phyloP scores from a whole-genome alignment of 2,888 invertebrate genomes.

The Lithophane semibrunnea region DNA sequence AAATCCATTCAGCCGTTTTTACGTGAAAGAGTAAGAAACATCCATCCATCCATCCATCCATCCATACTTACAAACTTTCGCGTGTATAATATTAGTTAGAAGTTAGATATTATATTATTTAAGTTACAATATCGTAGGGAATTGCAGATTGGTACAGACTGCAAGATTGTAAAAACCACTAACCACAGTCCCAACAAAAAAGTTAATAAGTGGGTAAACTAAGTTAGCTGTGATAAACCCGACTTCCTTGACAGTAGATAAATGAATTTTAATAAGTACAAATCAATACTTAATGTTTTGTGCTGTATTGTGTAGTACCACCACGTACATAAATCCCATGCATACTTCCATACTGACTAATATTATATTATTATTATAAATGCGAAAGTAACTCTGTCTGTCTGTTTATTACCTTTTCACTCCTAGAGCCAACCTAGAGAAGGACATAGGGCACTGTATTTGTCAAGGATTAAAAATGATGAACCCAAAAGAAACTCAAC shows the following conservation, averaged over 20 bases:
- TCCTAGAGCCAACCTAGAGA: neutral
- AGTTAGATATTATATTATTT: too few species aligned
- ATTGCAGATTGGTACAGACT: neutral
- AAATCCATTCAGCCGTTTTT: too few species aligned
- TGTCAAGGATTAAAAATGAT: neutral
- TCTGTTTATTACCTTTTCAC: neutral
- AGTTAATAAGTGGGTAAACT: neutral
- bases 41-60: too few species aligned
- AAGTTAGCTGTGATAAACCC: neutral
- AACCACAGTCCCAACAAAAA: conserved; percentile 32
- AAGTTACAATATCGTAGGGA: neutral
- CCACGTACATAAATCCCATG: too few species aligned
- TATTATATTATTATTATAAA: neutral
- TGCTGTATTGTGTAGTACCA: neutral
- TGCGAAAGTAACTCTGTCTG: neutral
- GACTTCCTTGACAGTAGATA: conserved; percentile 11
- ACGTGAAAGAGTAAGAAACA: too few species aligned
- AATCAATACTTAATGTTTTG: neutral
- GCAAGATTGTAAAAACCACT: conserved; percentile 6
- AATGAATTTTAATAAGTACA: neutral
- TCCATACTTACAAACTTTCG: too few species aligned
- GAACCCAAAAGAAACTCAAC: neutral
- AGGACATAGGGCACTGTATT: neutral
- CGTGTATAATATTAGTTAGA: too few species aligned
- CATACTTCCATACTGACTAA: too few species aligned